Evolutionary conservation across 1,140 invertebrate genomes (phyloP), one percentile per base, ranked within the genome.

Genomic region (Leptopilina clavipes): DNA sequence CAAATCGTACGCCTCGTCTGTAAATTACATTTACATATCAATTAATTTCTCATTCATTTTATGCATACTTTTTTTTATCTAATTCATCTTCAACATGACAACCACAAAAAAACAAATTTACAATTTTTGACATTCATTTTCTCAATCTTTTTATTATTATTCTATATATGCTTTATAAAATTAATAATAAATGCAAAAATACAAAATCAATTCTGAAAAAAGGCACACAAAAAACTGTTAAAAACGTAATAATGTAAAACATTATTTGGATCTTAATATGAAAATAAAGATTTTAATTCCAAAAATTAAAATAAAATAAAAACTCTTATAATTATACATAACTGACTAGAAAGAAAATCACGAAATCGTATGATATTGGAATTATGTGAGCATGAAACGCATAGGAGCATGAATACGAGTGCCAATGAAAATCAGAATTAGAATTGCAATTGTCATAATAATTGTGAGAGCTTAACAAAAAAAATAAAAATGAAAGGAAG

Each of bases 1-100:
- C 79, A 94, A 92, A 82, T 95, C 94, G 91, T 94, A 94, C 92
- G 94, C 93, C 88, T 95, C 94, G 86, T 92, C 93, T 94, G 89
- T 48, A 91, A 91, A 84, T 79, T 12, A 72, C 70, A 52, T 76
- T 59, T 54, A 22, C 5, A 54, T 54, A n/a, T 31, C 45, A 44
- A 75, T 71, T 52, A 54, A 71, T 70, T 70, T 73, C 40, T 11
- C 40, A 59, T 59, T 71, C 19, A 22, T 74, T n/a, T 37, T 65
- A 11, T 31, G 5, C 25, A 31, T 31, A 31, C 25, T 31, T 31
- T 5, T 31, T 31, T 31, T 31, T 31, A 31, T 31, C 5, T 31
- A 31, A 31, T 31, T 1, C 25, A 31, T 5, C 25, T 31, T 31
- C 25, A 31, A 31, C 25, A 5, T 31, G 25, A 2, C 25, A 31